These are phyloP conservation scores for Pherbina coryleti DNA, from an alignment of 2,888 invertebrate genomes.

Conservation along the genomic window DNA sequence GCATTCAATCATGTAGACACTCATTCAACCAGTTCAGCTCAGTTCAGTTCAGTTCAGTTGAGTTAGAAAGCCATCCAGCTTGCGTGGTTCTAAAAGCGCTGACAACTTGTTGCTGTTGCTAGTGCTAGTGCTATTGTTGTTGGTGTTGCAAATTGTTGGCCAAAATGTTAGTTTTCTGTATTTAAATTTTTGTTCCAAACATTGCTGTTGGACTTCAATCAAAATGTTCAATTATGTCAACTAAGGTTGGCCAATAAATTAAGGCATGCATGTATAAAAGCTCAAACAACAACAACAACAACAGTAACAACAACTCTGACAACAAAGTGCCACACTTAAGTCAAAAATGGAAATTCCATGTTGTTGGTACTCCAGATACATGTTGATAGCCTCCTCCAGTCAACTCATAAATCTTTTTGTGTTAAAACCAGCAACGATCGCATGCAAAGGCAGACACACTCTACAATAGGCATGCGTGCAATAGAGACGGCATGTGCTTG, in stretches of 20 bases:
- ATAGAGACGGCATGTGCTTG: neutral
- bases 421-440: slow-evolving; percentile 7
- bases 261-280: slow-evolving; percentile 46
- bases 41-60: neutral
- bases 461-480: neutral
- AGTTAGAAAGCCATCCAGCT: neutral
- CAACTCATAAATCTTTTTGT: slow-evolving; percentile 35
- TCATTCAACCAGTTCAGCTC: neutral
- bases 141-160: neutral
- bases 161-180: slow-evolving; percentile 7
- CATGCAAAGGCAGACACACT: slow-evolving; percentile 11
- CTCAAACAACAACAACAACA: slow-evolving; percentile 34
- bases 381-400: slow-evolving; percentile 19
- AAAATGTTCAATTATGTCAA: slow-evolving; percentile 51
- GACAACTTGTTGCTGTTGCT: neutral
- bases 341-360: neutral
- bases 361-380: slow-evolving; percentile 46
- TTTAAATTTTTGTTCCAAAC: neutral
- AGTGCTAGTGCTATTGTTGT: neutral
- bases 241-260: slow-evolving; percentile 20
- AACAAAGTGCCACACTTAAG: slow-evolving; percentile 2
- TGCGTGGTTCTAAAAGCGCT: neutral
- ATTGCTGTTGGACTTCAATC: slow-evolving; percentile 49
- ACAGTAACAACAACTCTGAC: slow-evolving; percentile 36
- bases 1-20: slow-evolving; percentile 13